Evolutionary conservation across 2,797 vertebrate genomes (phyloP).

Genomic region (Rhodeus uyekii): DNA sequence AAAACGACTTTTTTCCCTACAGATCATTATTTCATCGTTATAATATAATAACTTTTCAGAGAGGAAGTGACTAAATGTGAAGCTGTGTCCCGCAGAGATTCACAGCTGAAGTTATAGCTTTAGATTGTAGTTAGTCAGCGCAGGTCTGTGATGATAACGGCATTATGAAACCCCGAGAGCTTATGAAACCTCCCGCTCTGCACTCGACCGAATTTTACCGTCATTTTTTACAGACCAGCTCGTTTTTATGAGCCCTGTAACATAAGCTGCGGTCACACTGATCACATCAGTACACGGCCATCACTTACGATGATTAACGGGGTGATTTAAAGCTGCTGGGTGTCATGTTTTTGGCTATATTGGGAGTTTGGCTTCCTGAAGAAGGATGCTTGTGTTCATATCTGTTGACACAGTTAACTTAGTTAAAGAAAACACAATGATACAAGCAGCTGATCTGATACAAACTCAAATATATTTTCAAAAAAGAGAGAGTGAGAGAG

Average conservation of each 20-base stretch:
- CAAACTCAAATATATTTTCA: not conserved
- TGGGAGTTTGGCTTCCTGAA: not conserved
- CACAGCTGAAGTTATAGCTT: not conserved
- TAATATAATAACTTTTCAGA: not conserved
- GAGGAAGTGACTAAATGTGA: not conserved
- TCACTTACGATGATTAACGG: not conserved
- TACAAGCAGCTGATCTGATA: not conserved
- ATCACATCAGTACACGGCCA: not conserved
- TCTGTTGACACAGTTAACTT: not conserved
- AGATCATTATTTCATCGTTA: not conserved
- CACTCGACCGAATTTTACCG: not conserved
- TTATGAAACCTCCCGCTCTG: constrained; percentile 13
- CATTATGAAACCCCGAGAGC: not conserved
- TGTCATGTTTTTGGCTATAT: not conserved
- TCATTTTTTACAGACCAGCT: not conserved
- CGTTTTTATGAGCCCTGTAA: constrained; percentile 9
- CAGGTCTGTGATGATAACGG: constrained; percentile 14
- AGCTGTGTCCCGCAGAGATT: not conserved
- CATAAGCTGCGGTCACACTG: not conserved
- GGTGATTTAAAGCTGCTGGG: not conserved
- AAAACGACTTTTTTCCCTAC: not conserved
- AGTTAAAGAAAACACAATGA: not conserved
- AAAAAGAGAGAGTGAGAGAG: not conserved
- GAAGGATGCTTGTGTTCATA: not conserved
- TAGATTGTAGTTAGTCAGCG: not conserved